Base-by-base conservation (phyloP, 2,888 invertebrate genomes). In the Rhynchonema sp. region DNA sequence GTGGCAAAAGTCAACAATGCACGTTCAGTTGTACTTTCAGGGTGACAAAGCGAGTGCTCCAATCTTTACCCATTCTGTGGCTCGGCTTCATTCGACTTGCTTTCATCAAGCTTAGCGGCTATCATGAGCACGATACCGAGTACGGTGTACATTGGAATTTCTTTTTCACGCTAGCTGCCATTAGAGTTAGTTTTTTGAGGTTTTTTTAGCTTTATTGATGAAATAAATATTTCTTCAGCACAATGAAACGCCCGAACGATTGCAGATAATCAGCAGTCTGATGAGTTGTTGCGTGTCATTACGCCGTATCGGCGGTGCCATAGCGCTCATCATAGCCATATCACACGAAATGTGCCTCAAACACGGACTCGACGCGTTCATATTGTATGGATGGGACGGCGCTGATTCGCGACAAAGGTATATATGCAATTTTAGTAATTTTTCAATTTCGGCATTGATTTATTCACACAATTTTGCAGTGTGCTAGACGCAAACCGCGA, bases 121-220 rank as follows among this genome's bases (percentile, higher is more conserved):
- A 98, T 74, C 85, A 87, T 61, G 84, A 86, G 68, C 86, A 89
- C 73, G 81, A 86, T 0, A 82, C 85, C 0, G 98, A 98, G 74
- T 98, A 99, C 78, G 98, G 98, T 0, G 80, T 84, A 0, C 94
- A 98, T 74, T 91, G 94, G 87, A 98, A 99, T 75, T 99, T 99
- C 73, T 98, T 96, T 74, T 83, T 91, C 65, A 94, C 92, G 0
- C 76, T 99, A 60, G 89, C 87, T 1, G 75, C 83, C 52, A 83
- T 88, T 25, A 89, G 87, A 72, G 79, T 79, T 3, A 27, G 54
- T 27, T 54, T 3, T 9, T 52, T 22, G 38, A n/a, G n/a, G n/a
- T 38, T 22, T 9, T 52, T 9, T 6, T 22, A 22, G 52, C 52
- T 23, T 52, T 3, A 25, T 52, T 52, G 52, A 23, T 52, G 25